Percentiles rank a stretch among this genome's conserved stretches.
Conservation (phyloP, 1,140 invertebrate species). For the Caenorhabditis tropicalis region DNA sequence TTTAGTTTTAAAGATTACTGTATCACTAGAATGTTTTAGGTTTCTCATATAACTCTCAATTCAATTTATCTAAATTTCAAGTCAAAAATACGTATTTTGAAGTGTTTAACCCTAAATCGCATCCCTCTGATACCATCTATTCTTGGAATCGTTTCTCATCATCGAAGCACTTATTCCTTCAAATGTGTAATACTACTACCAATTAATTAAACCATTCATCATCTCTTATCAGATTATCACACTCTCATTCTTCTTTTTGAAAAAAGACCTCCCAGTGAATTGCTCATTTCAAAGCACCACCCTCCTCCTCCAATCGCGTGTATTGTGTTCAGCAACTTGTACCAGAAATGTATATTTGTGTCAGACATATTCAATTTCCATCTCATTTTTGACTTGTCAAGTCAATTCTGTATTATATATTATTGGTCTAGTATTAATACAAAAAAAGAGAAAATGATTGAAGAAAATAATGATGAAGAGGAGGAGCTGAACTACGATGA, state of each 20-base stretch:
- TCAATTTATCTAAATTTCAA: too few species aligned
- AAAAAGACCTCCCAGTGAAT: neutral
- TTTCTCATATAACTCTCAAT: too few species aligned
- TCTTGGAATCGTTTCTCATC: neutral
- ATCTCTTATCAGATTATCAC: neutral
- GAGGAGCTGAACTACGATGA: conserved; percentile 10
- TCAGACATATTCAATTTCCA: conserved; percentile 35
- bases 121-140: too few species aligned
- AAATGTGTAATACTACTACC: neutral
- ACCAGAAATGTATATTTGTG: conserved; percentile 31
- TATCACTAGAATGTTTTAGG: too few species aligned
- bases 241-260: neutral
- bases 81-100: too few species aligned
- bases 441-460: neutral
- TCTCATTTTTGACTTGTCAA: conserved; percentile 10
- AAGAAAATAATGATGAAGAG: neutral
- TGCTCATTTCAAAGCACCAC: neutral
- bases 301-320: conserved; percentile 2
- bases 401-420: conserved; percentile 3
- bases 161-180: neutral
- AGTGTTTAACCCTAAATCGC: too few species aligned
- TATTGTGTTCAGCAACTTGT: neutral
- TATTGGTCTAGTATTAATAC: neutral
- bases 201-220: neutral
- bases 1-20: too few species aligned